Conservation (phyloP, 1,140 invertebrate species). For the Acromyrmex heyeri region DNA sequence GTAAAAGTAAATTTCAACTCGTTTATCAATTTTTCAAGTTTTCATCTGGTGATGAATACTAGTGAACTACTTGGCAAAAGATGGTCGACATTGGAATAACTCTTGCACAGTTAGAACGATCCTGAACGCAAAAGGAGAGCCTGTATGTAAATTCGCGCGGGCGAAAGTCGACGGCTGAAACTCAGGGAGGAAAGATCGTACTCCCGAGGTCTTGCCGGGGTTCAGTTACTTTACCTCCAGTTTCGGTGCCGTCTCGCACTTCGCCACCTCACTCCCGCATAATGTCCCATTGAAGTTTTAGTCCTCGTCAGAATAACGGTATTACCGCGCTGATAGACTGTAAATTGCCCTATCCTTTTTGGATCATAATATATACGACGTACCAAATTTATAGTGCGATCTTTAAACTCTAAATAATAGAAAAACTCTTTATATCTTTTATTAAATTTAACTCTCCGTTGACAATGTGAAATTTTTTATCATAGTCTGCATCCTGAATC, state of each 20-base stretch:
- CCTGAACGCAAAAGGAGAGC: conserved; percentile 30
- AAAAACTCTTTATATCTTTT: background rate
- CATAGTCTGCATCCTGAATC: no score
- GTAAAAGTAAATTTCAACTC: conserved; percentile 23
- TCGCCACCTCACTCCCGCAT: conserved; percentile 35
- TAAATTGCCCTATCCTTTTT: conserved; percentile 38
- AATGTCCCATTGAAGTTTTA: conserved; percentile 59
- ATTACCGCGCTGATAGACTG: conserved; percentile 41
- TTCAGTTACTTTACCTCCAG: conserved; percentile 15
- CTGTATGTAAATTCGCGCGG: conserved; percentile 61
- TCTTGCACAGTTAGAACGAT: conserved; percentile 33
- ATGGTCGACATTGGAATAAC: conserved; percentile 49
- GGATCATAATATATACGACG: background rate
- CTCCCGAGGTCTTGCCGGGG: conserved; percentile 25
- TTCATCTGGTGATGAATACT: conserved; percentile 42
- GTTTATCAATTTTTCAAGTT: conserved; percentile 37
- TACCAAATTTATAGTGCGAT: background rate
- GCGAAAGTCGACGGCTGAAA: conserved; percentile 50
- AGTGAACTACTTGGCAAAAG: conserved; percentile 42
- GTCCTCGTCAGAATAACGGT: conserved; percentile 43
- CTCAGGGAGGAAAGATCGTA: conserved; percentile 56
- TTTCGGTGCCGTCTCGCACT: background rate
- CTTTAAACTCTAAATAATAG: background rate
- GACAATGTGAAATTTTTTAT: no score
- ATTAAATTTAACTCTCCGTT: background rate